A percentile compares a stretch with the other conserved stretches of the same genome.
phyloP scores from a whole-genome alignment of 2,888 invertebrate genomes.

The Tiliacea citrago region DNA sequence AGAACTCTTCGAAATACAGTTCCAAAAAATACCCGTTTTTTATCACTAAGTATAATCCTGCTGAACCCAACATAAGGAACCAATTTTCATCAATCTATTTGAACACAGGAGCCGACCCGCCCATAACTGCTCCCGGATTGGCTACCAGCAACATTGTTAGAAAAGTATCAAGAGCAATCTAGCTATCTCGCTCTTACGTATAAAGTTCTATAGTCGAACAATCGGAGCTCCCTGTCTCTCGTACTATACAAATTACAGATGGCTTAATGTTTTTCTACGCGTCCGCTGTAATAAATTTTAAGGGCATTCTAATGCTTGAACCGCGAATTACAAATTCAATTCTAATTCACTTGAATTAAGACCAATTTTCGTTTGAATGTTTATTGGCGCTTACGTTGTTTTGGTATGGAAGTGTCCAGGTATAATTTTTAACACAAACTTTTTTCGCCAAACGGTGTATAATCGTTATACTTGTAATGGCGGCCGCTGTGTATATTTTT shows the following conservation, averaged over 20 bases:
- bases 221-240: slow-evolving; percentile 76
- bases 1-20: slow-evolving; percentile 45
- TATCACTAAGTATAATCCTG: slow-evolving; percentile 61
- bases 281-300: slow-evolving; percentile 79
- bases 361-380: slow-evolving; percentile 47
- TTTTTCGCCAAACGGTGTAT: slow-evolving; percentile 83
- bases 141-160: slow-evolving; percentile 81
- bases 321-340: slow-evolving; percentile 55
- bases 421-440: slow-evolving; percentile 86
- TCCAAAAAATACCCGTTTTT: slow-evolving; percentile 49
- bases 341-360: slow-evolving; percentile 9
- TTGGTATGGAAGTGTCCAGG: slow-evolving; percentile 42
- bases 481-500: slow-evolving; percentile 74
- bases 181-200: slow-evolving; percentile 77
- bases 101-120: slow-evolving; percentile 80
- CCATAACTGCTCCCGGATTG: slow-evolving; percentile 84
- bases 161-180: slow-evolving; percentile 69
- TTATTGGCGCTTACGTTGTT: slow-evolving; percentile 63
- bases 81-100: slow-evolving; percentile 78
- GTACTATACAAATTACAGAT: slow-evolving; percentile 85
- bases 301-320: slow-evolving; percentile 75
- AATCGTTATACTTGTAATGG: slow-evolving; percentile 85
- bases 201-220: slow-evolving; percentile 41
- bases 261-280: slow-evolving; percentile 87
- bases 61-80: slow-evolving; percentile 67